Evolutionary conservation across 1,140 invertebrate species (phyloP).

Genomic region (Riptortus pedestris): DNA sequence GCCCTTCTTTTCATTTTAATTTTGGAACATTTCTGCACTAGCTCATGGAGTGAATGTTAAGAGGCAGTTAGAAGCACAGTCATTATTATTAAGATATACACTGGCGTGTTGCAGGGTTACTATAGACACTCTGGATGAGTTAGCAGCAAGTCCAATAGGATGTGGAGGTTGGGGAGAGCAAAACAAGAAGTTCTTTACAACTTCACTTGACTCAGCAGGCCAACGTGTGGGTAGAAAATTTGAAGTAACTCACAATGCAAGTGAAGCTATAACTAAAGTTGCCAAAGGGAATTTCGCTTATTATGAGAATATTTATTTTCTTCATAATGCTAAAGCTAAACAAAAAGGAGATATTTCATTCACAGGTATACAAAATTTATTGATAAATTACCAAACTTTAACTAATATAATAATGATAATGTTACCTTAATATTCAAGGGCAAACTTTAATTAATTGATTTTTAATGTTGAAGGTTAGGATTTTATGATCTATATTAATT

Average conservation of each 20-base stretch:
- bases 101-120: slow-evolving; percentile 52
- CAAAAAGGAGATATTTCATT: slow-evolving; percentile 1
- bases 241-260: slow-evolving; percentile 36
- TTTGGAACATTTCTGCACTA: no score
- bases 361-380: not conserved
- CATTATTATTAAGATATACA: no score
- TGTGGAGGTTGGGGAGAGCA: slow-evolving; percentile 59
- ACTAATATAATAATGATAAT: not conserved
- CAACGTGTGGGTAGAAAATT: slow-evolving; percentile 56
- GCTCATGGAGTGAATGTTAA: no score
- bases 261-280: slow-evolving; percentile 41
- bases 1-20: no score
- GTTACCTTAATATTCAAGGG: not conserved
- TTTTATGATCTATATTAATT: no score
- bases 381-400: not conserved
- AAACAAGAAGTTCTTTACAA: slow-evolving; percentile 54
- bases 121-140: slow-evolving; percentile 59
- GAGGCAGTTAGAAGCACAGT: no score
- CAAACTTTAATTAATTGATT: no score
- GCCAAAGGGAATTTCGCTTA: slow-evolving; percentile 59
- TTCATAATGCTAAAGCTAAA: slow-evolving; percentile 49
- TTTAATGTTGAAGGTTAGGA: no score
- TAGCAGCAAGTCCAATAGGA: slow-evolving; percentile 45
- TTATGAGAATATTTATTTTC: slow-evolving; percentile 65
- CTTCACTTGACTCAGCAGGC: slow-evolving; percentile 50